Evolutionary conservation across 2,113 vertebrate species (phyloP).

Genomic region (Struthio camelus): DNA sequence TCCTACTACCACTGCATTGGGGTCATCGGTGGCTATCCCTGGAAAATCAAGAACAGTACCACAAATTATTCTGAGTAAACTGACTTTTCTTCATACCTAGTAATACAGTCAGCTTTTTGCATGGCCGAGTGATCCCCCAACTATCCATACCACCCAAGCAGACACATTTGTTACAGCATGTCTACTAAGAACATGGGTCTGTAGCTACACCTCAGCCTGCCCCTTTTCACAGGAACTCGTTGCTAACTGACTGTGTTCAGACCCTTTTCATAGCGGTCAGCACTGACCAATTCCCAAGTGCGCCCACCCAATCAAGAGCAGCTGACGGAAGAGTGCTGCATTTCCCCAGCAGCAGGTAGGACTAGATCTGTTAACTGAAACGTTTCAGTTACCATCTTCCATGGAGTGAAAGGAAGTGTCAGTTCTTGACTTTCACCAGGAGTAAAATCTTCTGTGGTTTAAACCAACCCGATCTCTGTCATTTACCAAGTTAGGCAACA

Average conservation of each 20-base stretch:
- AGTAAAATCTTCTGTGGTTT: neutral
- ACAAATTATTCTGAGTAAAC: neutral
- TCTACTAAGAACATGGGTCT: too few species aligned
- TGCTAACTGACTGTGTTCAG: neutral
- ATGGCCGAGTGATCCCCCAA: neutral
- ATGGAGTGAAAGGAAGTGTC: neutral
- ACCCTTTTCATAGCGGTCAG: neutral
- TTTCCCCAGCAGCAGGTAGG: constrained; percentile 11
- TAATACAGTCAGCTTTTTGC: neutral
- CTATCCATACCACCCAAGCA: neutral
- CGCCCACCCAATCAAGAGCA: constrained; percentile 26
- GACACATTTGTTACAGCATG: neutral
- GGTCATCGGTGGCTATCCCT: constrained; percentile 87
- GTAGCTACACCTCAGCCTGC: neutral
- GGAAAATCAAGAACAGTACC: neutral
- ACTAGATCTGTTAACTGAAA: constrained; percentile 26
- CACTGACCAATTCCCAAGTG: neutral
- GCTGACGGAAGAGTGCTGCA: neutral
- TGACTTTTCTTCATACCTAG: neutral
- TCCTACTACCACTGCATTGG: constrained; percentile 93
- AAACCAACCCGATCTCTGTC: too few species aligned
- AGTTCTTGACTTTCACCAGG: neutral
- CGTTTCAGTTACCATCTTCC: neutral
- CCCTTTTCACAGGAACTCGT: neutral
- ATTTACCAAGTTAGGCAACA: neutral